Percentiles rank a stretch among this genome's conserved stretches.
Evolutionary conservation across 1,140 invertebrate species (phyloP).

Genomic region (Rhagoletis pomonella): DNA sequence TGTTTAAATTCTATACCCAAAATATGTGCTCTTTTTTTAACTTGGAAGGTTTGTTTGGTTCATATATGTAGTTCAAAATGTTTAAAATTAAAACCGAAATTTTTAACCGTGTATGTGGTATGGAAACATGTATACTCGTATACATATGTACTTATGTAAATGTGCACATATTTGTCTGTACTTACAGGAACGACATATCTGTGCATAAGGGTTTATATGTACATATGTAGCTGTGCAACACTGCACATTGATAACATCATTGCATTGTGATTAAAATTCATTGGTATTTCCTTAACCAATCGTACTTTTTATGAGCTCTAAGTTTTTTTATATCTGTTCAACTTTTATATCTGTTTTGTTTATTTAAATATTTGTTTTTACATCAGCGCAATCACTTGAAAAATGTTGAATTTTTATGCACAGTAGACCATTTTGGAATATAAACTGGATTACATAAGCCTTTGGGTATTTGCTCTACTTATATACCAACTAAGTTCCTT

Average conservation of each 20-base stretch:
- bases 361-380: background rate
- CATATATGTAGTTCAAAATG: too few relatives aligned
- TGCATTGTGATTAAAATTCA: slow-evolving; percentile 42
- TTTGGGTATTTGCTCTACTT: too few relatives aligned
- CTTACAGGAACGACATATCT: too few relatives aligned
- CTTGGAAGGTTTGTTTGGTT: too few relatives aligned
- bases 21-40: too few relatives aligned
- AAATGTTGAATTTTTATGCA: background rate
- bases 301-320: background rate
- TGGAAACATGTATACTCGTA: background rate
- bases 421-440: background rate
- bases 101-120: background rate
- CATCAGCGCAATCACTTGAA: background rate
- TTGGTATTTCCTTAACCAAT: background rate
- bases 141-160: too few relatives aligned
- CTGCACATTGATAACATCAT: background rate
- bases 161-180: too few relatives aligned
- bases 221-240: background rate
- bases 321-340: background rate
- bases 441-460: background rate
- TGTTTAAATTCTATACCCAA: too few relatives aligned
- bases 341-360: background rate
- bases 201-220: background rate
- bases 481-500: too few relatives aligned
- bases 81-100: too few relatives aligned